Conservation (phyloP, 2,797 vertebrate genomes). For the Chrosomus eos region DNA sequence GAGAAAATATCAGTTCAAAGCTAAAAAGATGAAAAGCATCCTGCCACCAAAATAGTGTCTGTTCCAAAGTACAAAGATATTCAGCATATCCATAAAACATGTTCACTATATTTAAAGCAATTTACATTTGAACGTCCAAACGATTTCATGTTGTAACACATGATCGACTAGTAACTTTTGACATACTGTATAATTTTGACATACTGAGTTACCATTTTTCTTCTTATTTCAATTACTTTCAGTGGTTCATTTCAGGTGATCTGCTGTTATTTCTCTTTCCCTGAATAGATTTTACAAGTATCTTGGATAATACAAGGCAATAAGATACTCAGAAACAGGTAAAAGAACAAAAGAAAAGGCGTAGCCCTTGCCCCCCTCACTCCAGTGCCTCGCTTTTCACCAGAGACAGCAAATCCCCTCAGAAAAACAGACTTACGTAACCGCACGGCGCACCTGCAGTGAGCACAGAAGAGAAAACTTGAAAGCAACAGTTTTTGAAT, state of each 20-base stretch:
- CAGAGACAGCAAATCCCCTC: conserved; percentile 65
- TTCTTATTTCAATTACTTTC: conserved; percentile 27
- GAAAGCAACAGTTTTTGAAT: conserved; percentile 57
- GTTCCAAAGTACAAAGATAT: not conserved
- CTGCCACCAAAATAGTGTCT: not conserved
- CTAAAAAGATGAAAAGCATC: not conserved
- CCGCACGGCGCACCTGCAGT: conserved; percentile 58
- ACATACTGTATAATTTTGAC: conserved; percentile 5
- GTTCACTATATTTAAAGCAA: not conserved
- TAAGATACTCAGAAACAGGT: conserved; percentile 57
- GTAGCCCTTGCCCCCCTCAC: conserved; percentile 49
- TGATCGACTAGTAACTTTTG: not conserved
- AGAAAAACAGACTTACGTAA: conserved; percentile 64
- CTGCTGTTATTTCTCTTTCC: conserved; percentile 39
- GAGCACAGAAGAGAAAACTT: conserved; percentile 60
- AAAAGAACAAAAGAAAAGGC: conserved; percentile 61
- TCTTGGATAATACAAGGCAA: conserved; percentile 57
- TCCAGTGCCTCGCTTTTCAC: conserved; percentile 54
- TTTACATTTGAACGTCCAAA: not conserved
- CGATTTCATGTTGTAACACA: not conserved
- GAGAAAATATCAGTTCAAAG: not conserved
- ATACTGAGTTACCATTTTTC: not conserved
- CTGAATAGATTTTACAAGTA: conserved; percentile 21
- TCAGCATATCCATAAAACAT: not conserved
- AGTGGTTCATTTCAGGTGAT: conserved; percentile 46